A percentile compares a stretch with the other conserved stretches of the same genome.
Evolutionary conservation across 2,113 vertebrate species (phyloP).

Genomic region (Formicarius rufipectus): DNA sequence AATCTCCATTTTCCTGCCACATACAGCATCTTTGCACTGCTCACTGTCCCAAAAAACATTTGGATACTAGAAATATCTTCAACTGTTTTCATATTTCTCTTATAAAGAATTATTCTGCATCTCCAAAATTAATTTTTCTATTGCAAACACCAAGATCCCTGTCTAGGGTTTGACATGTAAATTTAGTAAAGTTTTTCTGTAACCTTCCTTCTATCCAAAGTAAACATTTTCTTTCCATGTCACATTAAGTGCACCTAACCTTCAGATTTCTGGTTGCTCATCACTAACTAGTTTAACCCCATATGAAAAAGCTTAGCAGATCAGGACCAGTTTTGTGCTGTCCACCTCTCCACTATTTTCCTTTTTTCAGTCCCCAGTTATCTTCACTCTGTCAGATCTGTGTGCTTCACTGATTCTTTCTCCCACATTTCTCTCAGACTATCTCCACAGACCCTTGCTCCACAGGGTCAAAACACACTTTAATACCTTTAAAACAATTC

Average conservation of each 20-base stretch:
- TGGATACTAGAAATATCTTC: background rate
- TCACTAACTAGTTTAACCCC: background rate
- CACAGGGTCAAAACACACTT: background rate
- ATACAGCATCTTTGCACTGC: background rate
- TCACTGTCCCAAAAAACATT: background rate
- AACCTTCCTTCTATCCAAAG: background rate
- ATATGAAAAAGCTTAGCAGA: background rate
- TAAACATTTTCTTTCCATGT: background rate
- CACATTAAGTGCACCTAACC: background rate
- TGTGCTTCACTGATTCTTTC: background rate
- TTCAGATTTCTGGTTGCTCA: background rate
- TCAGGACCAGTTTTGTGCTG: background rate
- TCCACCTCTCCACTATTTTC: background rate
- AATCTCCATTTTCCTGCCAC: background rate
- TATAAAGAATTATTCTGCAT: background rate
- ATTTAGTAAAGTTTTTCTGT: background rate
- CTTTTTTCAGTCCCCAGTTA: background rate
- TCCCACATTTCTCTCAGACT: background rate
- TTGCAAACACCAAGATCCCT: background rate
- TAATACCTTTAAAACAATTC: background rate
- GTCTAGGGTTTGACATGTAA: background rate
- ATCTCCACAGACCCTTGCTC: background rate
- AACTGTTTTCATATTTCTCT: background rate
- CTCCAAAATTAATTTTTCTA: background rate
- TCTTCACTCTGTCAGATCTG: background rate